Evolutionary conservation across 2,113 vertebrate genomes (phyloP).

Genomic region (Australoheros scitulus): DNA sequence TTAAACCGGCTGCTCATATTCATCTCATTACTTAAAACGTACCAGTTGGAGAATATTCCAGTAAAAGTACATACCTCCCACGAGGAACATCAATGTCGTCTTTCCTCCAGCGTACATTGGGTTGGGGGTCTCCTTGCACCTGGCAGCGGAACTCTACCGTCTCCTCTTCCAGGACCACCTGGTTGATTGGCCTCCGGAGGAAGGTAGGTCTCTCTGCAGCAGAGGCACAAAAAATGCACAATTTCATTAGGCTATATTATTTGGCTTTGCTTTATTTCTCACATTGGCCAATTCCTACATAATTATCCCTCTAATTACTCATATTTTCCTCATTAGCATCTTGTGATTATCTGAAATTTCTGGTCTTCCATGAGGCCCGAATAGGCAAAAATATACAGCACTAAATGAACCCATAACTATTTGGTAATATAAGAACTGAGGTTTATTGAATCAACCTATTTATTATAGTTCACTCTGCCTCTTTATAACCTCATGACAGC

Average conservation of each 20-base stretch:
- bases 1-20: not conserved
- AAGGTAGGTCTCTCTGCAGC: slow-evolving; percentile 93
- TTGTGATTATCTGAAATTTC: not conserved
- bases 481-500: not conserved
- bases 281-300: not conserved
- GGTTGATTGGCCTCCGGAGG: slow-evolving; percentile 95
- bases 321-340: not conserved
- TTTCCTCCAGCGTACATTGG: slow-evolving; percentile 95
- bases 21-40: not conserved
- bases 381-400: not conserved
- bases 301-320: not conserved
- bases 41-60: not conserved
- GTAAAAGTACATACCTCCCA: slow-evolving; percentile 84
- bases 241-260: not conserved
- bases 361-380: not conserved
- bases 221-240: not conserved
- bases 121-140: slow-evolving; percentile 95
- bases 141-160: slow-evolving; percentile 95
- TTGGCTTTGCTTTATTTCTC: not conserved
- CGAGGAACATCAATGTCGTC: slow-evolving; percentile 92
- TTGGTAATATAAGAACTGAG: not conserved
- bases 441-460: not conserved
- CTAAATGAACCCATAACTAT: not conserved
- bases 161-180: slow-evolving; percentile 96
- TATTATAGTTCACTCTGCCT: not conserved